A percentile compares a stretch with the other conserved stretches of the same genome.
Conservation (phyloP, 2,797 vertebrate genomes). For the Poecile montanus region DNA sequence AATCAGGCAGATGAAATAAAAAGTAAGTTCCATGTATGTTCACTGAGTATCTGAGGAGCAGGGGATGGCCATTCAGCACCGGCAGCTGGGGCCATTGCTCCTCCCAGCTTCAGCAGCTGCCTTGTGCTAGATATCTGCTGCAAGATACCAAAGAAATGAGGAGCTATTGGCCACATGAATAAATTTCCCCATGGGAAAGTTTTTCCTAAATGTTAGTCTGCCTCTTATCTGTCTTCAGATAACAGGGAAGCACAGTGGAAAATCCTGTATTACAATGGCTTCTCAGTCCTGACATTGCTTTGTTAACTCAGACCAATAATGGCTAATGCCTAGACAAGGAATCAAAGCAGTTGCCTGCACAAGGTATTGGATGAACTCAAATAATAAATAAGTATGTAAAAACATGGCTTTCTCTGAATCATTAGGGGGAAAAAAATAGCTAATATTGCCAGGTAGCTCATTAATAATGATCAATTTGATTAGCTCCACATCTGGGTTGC, state of each 20-base stretch:
- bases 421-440: neutral
- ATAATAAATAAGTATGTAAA: neutral
- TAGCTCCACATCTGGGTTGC: conserved; percentile 33
- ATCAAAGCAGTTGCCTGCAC: neutral
- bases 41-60: neutral
- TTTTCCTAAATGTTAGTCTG: neutral
- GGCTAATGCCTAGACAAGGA: neutral
- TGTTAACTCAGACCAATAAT: neutral
- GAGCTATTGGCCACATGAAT: neutral
- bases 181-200: neutral
- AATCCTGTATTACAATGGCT: neutral
- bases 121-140: neutral
- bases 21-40: neutral
- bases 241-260: neutral
- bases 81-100: neutral
- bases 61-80: neutral
- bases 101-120: neutral
- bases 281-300: neutral
- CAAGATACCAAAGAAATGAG: neutral
- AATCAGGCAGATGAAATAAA: neutral
- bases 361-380: neutral
- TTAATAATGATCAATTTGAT: conserved; percentile 35
- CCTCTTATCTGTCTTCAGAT: neutral
- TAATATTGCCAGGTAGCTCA: conserved; percentile 33
- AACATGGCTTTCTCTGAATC: fast-evolving